Conservation (phyloP, 2,888 invertebrate species). For the Gasteruption jaculator region DNA sequence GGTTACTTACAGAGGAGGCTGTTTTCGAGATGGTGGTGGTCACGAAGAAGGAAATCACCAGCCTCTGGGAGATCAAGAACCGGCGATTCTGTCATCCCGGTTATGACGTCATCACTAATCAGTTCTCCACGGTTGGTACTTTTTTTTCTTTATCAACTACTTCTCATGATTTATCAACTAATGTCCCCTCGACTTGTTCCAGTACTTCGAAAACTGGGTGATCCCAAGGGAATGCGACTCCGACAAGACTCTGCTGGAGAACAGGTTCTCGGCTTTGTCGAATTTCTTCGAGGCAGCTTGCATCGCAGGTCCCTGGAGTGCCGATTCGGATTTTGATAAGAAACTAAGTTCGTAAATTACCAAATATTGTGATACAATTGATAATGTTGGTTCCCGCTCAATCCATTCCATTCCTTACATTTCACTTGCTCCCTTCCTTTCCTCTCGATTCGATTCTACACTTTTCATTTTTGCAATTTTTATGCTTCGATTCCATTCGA, state of each 20-base stretch:
- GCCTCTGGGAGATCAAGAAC: conserved; percentile 61
- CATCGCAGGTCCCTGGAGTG: conserved; percentile 81
- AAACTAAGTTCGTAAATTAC: conserved; percentile 68
- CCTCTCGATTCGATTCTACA: background rate
- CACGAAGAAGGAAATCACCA: conserved; percentile 61
- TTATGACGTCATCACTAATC: conserved; percentile 71
- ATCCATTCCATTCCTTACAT: background rate
- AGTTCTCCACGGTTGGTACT: conserved; percentile 66
- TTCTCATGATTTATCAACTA: conserved; percentile 8
- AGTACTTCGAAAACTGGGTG: conserved; percentile 72
- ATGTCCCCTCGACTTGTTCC: conserved; percentile 28
- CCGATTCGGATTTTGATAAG: conserved; percentile 61
- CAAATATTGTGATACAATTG: too few relatives aligned
- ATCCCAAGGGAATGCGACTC: conserved; percentile 71
- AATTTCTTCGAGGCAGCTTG: conserved; percentile 77
- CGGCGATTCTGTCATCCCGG: conserved; percentile 81
- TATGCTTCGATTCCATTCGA: conserved; percentile 1
- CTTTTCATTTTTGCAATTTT: background rate
- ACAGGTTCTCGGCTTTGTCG: conserved; percentile 69
- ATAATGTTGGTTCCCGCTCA: too few relatives aligned
- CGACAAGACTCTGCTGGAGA: conserved; percentile 66
- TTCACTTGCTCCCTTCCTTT: background rate
- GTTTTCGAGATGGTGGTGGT: conserved; percentile 61
- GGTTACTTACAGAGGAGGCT: conserved; percentile 19
- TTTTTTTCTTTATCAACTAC: conserved; percentile 7